A percentile compares a stretch with the other conserved stretches of the same genome.
phyloP scores from a whole-genome alignment of 2,113 vertebrate species.

The Xiphias gladius region DNA sequence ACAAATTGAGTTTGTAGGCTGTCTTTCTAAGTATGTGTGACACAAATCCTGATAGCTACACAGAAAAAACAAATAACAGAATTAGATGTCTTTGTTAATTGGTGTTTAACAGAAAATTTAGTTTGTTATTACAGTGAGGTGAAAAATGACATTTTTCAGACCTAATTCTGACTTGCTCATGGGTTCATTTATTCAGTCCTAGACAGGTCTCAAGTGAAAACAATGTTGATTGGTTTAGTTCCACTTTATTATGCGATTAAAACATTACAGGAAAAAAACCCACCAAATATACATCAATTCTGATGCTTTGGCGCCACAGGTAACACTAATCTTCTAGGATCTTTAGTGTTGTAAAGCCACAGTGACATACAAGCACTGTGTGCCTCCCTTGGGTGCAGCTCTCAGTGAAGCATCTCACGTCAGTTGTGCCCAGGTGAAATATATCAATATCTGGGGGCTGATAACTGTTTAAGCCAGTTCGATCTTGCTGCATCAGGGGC shows the following conservation, averaged over 20 bases:
- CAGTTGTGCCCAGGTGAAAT: conserved; percentile 64
- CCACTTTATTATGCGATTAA: neutral
- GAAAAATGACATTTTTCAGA: neutral
- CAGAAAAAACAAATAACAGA: neutral
- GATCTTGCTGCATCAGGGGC: conserved; percentile 58
- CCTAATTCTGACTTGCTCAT: neutral
- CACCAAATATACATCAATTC: neutral
- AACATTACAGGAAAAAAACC: neutral
- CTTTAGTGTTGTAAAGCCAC: conserved; percentile 28
- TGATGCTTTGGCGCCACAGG: neutral
- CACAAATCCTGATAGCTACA: conserved; percentile 5
- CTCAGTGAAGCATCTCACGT: conserved; percentile 54
- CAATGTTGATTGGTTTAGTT: neutral
- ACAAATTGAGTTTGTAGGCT: conserved; percentile 4
- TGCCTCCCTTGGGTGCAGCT: conserved; percentile 21
- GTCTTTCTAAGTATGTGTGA: neutral
- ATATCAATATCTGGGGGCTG: conserved; percentile 72
- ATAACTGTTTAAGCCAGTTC: conserved; percentile 73
- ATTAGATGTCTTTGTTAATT: neutral
- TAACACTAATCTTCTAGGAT: conserved; percentile 16
- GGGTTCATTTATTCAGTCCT: neutral
- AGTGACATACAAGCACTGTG: conserved; percentile 9
- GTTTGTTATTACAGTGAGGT: neutral
- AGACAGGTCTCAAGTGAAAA: neutral
- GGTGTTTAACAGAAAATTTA: neutral